Percentiles rank a stretch among this genome's conserved stretches.
Conservation (phyloP, 2,888 invertebrate species). For the Cheilosia urbana region DNA sequence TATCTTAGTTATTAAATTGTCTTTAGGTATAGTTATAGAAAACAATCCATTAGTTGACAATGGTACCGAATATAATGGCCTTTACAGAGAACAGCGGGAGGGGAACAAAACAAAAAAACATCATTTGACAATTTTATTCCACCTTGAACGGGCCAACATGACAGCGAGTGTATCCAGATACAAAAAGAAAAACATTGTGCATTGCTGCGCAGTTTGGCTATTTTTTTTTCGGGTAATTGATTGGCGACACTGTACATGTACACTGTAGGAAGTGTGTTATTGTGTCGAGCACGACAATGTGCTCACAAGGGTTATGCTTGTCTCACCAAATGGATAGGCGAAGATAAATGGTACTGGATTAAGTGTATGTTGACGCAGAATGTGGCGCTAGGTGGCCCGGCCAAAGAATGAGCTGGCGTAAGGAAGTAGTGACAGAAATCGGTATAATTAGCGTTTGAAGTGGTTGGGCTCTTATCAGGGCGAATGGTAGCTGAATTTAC, state of each 20-base stretch:
- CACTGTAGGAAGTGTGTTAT: constrained; percentile 59
- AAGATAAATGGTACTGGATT: constrained; percentile 53
- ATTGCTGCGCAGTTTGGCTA: constrained; percentile 67
- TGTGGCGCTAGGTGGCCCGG: not conserved
- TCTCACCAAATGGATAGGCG: constrained; percentile 38
- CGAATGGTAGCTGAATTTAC: no score
- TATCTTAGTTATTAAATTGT: constrained; percentile 40
- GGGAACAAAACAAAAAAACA: constrained; percentile 52
- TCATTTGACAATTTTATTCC: constrained; percentile 72
- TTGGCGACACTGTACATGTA: constrained; percentile 17
- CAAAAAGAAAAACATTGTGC: constrained; percentile 37
- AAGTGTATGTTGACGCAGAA: constrained; percentile 7
- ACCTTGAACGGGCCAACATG: constrained; percentile 55
- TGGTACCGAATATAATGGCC: constrained; percentile 62
- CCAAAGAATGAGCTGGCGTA: not conserved
- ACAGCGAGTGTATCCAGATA: constrained; percentile 16
- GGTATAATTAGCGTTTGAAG: no score
- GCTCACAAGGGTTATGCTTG: constrained; percentile 41
- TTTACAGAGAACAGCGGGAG: constrained; percentile 6
- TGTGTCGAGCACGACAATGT: constrained; percentile 46
- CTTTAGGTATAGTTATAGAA: constrained; percentile 18
- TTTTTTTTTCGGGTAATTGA: constrained; percentile 65
- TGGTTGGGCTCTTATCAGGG: no score
- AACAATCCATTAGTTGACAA: constrained; percentile 65
- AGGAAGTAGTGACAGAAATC: no score